These are phyloP conservation scores for Oryzias melastigma DNA, from an alignment of 2,113 vertebrate species.

Conservation along the genomic window DNA sequence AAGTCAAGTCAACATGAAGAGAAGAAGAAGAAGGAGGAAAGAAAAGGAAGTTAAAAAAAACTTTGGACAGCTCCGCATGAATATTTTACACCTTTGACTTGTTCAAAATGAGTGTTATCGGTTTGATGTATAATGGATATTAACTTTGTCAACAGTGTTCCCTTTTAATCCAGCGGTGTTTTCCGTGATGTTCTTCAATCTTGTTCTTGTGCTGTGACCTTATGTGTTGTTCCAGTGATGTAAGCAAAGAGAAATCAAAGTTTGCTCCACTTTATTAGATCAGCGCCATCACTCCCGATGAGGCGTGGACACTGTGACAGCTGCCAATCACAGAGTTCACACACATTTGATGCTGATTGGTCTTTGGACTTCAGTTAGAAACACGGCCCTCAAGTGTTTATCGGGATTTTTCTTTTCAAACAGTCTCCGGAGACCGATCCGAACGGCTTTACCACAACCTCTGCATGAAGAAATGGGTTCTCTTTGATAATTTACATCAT, in stretches of 20 bases:
- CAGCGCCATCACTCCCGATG: slow-evolving; percentile 53
- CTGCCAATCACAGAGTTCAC: slow-evolving; percentile 65
- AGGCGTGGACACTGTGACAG: slow-evolving; percentile 58
- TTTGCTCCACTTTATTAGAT: slow-evolving; percentile 59
- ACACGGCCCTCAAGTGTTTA: slow-evolving; percentile 58
- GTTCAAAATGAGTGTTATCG: slow-evolving; percentile 92
- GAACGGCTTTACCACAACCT: slow-evolving; percentile 58
- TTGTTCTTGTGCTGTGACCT: slow-evolving; percentile 54
- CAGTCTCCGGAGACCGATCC: slow-evolving; percentile 60
- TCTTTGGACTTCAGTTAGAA: slow-evolving; percentile 63
- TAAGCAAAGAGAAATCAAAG: slow-evolving; percentile 67
- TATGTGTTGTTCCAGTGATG: slow-evolving; percentile 60
- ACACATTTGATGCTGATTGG: slow-evolving; percentile 58
- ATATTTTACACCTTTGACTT: slow-evolving; percentile 96
- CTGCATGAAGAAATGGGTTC: slow-evolving; percentile 53
- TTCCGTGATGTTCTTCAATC: slow-evolving; percentile 55
- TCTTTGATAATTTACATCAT: slow-evolving; percentile 74
- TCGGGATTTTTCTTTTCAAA: slow-evolving; percentile 61
- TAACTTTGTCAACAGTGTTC: slow-evolving; percentile 75
- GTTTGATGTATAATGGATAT: slow-evolving; percentile 91
- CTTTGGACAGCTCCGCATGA: slow-evolving; percentile 91
- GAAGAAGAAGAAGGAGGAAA: slow-evolving; percentile 62
- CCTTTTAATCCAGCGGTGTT: slow-evolving; percentile 60
- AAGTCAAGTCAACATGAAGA: slow-evolving; percentile 85
- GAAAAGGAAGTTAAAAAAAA: slow-evolving; percentile 75